A percentile compares a stretch with the other conserved stretches of the same genome.
Evolutionary conservation across 2,888 invertebrate species (phyloP).

Genomic region (Aphidius colemani): DNA sequence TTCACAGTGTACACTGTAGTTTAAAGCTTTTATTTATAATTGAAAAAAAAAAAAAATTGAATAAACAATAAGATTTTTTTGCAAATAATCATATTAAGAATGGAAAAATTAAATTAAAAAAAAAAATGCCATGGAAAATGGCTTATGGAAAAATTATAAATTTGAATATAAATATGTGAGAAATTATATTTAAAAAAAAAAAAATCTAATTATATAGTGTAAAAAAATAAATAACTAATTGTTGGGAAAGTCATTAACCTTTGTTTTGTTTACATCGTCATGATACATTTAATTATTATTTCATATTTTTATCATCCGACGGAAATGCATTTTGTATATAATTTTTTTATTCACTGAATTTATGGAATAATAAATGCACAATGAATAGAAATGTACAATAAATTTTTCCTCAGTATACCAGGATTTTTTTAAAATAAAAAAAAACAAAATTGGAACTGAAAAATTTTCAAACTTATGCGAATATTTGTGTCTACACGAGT

Average conservation of each 20-base stretch:
- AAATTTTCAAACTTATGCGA: background rate
- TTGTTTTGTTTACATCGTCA: constrained; percentile 9
- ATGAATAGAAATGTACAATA: background rate
- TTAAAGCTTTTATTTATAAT: no score
- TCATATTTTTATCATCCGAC: background rate
- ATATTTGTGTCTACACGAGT: constrained; percentile 18
- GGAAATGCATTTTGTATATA: constrained; percentile 14
- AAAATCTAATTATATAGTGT: background rate
- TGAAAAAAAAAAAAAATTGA: no score
- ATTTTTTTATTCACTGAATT: background rate
- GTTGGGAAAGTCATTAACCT: background rate
- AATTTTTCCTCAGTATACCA: background rate
- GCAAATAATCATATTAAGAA: no score
- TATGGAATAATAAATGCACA: background rate
- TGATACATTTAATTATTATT: constrained; percentile 2
- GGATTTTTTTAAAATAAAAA: background rate
- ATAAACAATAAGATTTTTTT: no score
- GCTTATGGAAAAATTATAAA: no score
- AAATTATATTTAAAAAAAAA: background rate
- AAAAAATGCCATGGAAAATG: no score
- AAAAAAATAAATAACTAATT: background rate
- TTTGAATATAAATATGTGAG: no score
- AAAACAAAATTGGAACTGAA: background rate
- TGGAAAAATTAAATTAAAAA: no score
- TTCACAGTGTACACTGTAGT: constrained; percentile 36